A percentile compares a stretch with the other conserved stretches of the same genome.
These are phyloP conservation scores for Helleia helle DNA, from an alignment of 2,888 invertebrate genomes.

Conservation along the genomic window DNA sequence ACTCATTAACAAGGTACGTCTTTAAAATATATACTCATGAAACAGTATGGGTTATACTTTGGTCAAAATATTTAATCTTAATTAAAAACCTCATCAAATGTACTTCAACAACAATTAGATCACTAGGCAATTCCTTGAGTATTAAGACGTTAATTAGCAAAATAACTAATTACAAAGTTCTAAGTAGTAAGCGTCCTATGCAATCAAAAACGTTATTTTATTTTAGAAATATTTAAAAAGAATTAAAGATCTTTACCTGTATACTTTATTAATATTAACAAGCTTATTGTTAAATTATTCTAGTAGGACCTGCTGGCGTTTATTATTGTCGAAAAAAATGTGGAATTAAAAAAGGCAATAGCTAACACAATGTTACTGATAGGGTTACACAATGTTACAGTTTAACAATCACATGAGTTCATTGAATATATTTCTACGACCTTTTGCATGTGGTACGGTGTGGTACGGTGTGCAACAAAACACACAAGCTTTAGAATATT, in stretches of 20 bases:
- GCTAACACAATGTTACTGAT: not conserved
- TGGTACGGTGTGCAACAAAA: no score
- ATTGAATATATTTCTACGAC: no score
- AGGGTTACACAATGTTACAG: no score
- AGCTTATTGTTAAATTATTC: conserved; percentile 9
- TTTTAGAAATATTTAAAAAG: conserved; percentile 4
- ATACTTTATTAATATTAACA: conserved; percentile 2
- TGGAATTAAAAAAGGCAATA: not conserved
- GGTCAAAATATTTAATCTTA: no score
- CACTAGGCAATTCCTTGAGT: conserved; percentile 4
- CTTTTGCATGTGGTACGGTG: no score
- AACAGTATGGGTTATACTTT: no score
- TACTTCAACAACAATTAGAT: conserved; percentile 1
- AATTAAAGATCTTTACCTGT: not conserved
- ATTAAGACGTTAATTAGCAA: conserved; percentile 1
- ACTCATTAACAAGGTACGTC: no score
- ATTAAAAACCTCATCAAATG: not conserved
- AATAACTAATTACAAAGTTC: not conserved
- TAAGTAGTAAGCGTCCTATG: not conserved
- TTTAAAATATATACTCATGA: no score
- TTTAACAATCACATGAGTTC: not conserved
- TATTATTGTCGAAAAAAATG: conserved; percentile 8
- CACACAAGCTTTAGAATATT: no score
- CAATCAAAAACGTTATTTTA: not conserved
- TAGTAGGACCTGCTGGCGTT: conserved; percentile 10